A percentile compares a stretch with the other conserved stretches of the same genome.
Conservation (phyloP, 2,797 vertebrate genomes). For the Poecile montanus region DNA sequence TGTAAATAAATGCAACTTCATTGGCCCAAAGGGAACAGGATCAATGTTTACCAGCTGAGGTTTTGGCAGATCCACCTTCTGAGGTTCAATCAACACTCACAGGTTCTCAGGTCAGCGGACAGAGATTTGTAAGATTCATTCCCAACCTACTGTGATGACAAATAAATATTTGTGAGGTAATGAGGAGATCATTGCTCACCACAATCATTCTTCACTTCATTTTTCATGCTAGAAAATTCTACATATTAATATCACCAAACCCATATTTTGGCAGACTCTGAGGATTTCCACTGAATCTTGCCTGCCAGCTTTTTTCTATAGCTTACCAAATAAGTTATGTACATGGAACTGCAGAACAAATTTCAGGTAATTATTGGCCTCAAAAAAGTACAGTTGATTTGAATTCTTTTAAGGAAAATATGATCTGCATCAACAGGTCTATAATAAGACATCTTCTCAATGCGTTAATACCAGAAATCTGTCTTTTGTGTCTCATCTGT, state of each 20-base stretch:
- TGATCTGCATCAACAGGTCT: background rate
- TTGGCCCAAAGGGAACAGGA: background rate
- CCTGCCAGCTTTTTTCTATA: background rate
- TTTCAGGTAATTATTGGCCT: background rate
- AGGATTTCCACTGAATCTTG: background rate
- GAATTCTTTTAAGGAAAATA: background rate
- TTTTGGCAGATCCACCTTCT: background rate
- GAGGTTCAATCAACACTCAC: background rate
- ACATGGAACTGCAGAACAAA: background rate
- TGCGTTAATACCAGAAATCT: background rate
- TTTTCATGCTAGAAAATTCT: background rate
- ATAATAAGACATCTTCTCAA: background rate
- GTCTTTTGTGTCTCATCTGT: background rate
- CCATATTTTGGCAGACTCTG: background rate
- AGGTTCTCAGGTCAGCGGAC: background rate
- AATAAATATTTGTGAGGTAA: background rate
- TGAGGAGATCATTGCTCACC: background rate
- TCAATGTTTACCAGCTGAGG: background rate
- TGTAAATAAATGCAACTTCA: slow-evolving; percentile 7
- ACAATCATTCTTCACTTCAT: background rate
- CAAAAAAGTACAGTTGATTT: background rate
- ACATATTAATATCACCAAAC: background rate
- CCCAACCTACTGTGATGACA: background rate
- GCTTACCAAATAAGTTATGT: background rate
- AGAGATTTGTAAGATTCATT: background rate